A percentile compares a stretch with the other conserved stretches of the same genome.
These are phyloP conservation scores for Pyxicephalus adspersus DNA, from an alignment of 2,113 vertebrate species.

Conservation along the genomic window DNA sequence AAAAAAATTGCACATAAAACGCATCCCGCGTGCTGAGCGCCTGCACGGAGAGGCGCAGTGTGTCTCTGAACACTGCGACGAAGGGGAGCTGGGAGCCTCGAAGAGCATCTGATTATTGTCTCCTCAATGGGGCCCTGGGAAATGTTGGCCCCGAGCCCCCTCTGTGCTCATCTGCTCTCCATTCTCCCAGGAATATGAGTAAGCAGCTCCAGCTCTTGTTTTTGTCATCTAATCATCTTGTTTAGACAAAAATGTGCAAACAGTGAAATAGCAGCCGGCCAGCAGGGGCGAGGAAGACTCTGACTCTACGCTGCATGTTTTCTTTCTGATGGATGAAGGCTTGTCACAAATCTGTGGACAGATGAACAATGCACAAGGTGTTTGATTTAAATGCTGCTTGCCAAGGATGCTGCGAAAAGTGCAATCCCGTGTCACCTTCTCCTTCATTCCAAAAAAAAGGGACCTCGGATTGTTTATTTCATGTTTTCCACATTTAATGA, in stretches of 20 bases:
- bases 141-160: neutral
- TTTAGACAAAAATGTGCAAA: slow-evolving; percentile 39
- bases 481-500: no score
- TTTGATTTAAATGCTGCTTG: no score
- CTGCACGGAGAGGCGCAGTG: neutral
- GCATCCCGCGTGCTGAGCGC: neutral
- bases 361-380: no score
- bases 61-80: neutral
- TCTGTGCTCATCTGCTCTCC: slow-evolving; percentile 1
- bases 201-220: neutral
- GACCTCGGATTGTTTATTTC: no score
- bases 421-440: no score
- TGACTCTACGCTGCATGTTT: neutral
- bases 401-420: no score
- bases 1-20: neutral
- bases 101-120: neutral
- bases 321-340: neutral
- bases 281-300: neutral
- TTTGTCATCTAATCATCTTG: slow-evolving; percentile 25
- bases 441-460: no score
- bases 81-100: neutral
- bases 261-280: neutral
- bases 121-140: neutral
- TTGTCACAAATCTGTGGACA: neutral
- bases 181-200: neutral